These are phyloP conservation scores for Alcis repandata DNA, from an alignment of 2,888 invertebrate species.

Conservation along the genomic window DNA sequence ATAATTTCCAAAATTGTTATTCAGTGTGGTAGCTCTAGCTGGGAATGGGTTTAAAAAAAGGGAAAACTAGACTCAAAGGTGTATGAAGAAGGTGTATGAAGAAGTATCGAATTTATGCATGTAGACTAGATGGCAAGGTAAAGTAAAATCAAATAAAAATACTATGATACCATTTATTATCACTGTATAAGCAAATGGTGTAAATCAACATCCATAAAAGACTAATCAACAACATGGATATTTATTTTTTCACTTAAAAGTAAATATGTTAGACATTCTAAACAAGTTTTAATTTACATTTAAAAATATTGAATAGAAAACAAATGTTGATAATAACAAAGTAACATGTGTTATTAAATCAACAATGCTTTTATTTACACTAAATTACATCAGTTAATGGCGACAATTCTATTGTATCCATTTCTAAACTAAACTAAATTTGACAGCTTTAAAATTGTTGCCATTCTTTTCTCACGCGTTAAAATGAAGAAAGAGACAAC, in stretches of 20 bases:
- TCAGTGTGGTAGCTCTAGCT: too few species aligned
- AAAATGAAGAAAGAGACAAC: too few species aligned
- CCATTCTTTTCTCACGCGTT: too few species aligned
- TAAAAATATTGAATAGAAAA: conserved; percentile 71
- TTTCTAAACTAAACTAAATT: too few species aligned
- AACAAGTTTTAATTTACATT: conserved; percentile 68
- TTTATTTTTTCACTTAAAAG: conserved; percentile 69
- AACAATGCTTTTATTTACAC: conserved; percentile 56
- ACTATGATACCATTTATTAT: conserved; percentile 84
- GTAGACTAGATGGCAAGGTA: neutral
- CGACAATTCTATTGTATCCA: too few species aligned
- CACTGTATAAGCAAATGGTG: conserved; percentile 84
- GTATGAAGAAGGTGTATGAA: too few species aligned
- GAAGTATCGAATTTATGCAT: too few species aligned
- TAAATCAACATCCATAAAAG: conserved; percentile 85
- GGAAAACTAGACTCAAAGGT: too few species aligned
- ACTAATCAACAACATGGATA: conserved; percentile 87
- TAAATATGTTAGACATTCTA: conserved; percentile 66
- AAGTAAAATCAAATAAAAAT: conserved; percentile 50
- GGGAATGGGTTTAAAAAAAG: too few species aligned
- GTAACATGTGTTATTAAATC: conserved; percentile 70
- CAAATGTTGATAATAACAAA: conserved; percentile 64
- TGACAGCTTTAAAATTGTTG: too few species aligned
- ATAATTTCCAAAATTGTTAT: too few species aligned
- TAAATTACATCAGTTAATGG: neutral